Base-by-base conservation (phyloP, 2,888 invertebrate species). In the Eueremaeus valkanovi region DNA sequence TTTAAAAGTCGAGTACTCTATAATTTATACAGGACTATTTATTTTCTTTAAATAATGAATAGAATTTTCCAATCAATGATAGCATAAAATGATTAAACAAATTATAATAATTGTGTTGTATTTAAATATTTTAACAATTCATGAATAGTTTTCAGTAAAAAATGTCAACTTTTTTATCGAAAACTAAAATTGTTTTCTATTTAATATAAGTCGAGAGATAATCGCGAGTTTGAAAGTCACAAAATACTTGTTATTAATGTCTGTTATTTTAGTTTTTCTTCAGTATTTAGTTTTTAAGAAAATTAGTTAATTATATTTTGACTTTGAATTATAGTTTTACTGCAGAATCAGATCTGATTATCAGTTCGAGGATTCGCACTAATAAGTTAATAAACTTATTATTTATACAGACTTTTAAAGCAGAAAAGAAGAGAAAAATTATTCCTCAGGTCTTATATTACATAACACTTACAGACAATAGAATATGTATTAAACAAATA, bases 341-440 rank as follows among this genome's bases (percentile, higher is more conserved):
- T 55, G 3, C 9, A 55, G 21, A 8, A 27, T 55, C 55, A 27
- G 55, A 55, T 55, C 24, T 55, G 55, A 55, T 55, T 24, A 13
- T 27, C 6, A 24, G 13, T 24, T 55, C 27, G 27, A 8, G 3
- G 55, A 27, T 55, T 55, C 11, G 55, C 55, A 55, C 55, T 55
- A 55, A 55, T 55, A n/a, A n/a, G n/a, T n/a, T n/a, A 55, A 55
- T 55, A 27, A 55, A 55, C 24, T 27, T 55, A 55, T 55, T 55
- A 55, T 55, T 55, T n/a, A n/a, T n/a, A n/a, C 55, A 55, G 16
- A 3, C 16, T 11, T 16, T 45, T 55, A 55, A 24, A 11, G 16
- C 11, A 45, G 18, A 9, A 40, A 40, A 40, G 11, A 40, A 9
- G 5, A 5, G 11, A 21, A 51, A 24, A 55, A 55, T 5, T 9